Percentiles rank a stretch among this genome's conserved stretches.
These are phyloP conservation scores for Sardina pilchardus DNA, from an alignment of 2,113 vertebrate species.

Conservation along the genomic window DNA sequence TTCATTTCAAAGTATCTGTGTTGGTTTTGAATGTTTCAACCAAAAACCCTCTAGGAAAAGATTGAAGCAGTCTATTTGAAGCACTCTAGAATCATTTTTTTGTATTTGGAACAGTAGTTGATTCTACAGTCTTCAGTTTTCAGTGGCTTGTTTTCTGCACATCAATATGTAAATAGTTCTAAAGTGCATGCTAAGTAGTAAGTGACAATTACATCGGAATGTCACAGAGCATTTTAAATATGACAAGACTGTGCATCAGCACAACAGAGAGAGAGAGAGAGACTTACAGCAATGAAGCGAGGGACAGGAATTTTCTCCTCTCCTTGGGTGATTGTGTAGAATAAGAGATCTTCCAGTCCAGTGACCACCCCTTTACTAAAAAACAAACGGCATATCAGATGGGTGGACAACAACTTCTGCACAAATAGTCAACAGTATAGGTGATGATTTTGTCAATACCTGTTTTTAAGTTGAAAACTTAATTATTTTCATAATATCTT, in stretches of 20 bases:
- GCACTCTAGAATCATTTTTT: no score
- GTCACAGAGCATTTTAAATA: not conserved
- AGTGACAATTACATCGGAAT: not conserved
- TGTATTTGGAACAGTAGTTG: no score
- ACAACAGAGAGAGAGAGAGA: not conserved
- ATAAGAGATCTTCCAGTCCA: constrained; percentile 80
- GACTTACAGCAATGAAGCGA: constrained; percentile 82
- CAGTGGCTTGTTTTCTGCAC: not conserved
- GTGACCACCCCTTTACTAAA: constrained; percentile 68
- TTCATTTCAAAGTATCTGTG: not conserved
- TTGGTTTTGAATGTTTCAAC: not conserved
- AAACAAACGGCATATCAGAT: constrained; percentile 27
- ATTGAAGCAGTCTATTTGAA: no score
- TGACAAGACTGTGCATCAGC: not conserved
- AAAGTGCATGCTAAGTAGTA: not conserved
- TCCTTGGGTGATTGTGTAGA: constrained; percentile 86
- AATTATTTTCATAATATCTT: not conserved
- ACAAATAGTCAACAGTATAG: not conserved
- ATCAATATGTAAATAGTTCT: not conserved
- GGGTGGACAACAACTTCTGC: not conserved
- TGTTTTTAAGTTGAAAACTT: not conserved
- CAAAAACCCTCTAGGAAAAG: no score
- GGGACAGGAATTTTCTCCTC: constrained; percentile 78
- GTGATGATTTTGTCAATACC: not conserved
- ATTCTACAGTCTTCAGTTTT: no score